Conservation (phyloP, 2,797 vertebrate species). For the Hemitrygon akajei region DNA sequence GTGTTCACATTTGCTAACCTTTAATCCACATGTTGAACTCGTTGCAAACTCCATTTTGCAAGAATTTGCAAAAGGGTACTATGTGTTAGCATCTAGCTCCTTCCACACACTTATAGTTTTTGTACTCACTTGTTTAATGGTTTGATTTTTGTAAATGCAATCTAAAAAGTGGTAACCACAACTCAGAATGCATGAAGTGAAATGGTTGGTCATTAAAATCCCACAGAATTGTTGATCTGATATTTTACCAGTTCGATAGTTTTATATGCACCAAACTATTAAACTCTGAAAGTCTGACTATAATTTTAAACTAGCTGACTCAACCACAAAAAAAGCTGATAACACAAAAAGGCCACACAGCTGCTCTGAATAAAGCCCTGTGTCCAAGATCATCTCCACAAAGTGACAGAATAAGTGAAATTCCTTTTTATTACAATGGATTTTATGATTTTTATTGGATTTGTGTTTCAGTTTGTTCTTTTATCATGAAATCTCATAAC, state of each 20-base stretch:
- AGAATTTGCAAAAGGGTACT: too few species aligned
- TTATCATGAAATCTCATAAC: background rate
- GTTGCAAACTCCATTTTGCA: too few species aligned
- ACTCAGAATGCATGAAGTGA: background rate
- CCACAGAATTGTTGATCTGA: background rate
- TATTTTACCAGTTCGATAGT: background rate
- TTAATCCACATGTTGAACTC: too few species aligned
- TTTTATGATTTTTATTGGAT: background rate
- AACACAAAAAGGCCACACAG: background rate
- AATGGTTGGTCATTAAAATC: background rate
- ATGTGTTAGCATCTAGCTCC: too few species aligned
- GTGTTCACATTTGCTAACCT: too few species aligned
- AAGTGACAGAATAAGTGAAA: background rate
- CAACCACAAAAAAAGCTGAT: background rate
- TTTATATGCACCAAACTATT: background rate
- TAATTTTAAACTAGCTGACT: background rate
- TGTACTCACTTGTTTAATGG: background rate
- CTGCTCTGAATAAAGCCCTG: background rate
- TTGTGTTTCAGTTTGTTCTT: background rate
- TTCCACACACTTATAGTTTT: background rate
- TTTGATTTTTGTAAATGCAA: background rate
- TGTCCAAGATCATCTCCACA: background rate
- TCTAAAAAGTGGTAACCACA: background rate
- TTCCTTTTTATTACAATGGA: background rate
- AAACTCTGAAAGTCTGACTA: conserved; percentile 5